A percentile compares a stretch with the other conserved stretches of the same genome.
phyloP scores from a whole-genome alignment of 2,113 vertebrate genomes.

The Platycercus adscitus region DNA sequence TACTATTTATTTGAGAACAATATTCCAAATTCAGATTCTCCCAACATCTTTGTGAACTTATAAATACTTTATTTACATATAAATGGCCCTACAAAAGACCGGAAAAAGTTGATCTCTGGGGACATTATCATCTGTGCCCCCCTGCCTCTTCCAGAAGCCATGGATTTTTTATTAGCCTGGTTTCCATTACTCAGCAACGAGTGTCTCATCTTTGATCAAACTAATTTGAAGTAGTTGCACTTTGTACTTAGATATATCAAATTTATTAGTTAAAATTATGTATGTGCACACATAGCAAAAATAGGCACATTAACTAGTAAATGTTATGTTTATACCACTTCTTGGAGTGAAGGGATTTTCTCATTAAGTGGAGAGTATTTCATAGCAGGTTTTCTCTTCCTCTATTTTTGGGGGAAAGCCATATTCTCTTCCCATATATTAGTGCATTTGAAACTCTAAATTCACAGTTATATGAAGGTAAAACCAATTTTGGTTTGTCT shows the following conservation, averaged over 20 bases:
- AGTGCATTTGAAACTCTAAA: background rate
- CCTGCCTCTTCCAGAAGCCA: constrained; percentile 25
- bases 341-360: constrained; percentile 39
- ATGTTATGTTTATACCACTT: constrained; percentile 33
- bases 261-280: constrained; percentile 71
- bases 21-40: constrained; percentile 40
- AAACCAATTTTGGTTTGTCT: background rate
- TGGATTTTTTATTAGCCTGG: constrained; percentile 71
- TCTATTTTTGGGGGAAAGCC: background rate
- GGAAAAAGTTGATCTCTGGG: constrained; percentile 20
- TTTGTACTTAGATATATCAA: constrained; percentile 60
- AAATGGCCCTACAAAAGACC: constrained; percentile 57
- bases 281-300: constrained; percentile 41
- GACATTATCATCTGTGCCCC: background rate
- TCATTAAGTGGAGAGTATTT: constrained; percentile 43
- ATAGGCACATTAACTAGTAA: constrained; percentile 64
- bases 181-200: constrained; percentile 71
- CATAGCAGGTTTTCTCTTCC: background rate
- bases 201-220: constrained; percentile 70
- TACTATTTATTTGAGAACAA: constrained; percentile 14
- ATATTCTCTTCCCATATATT: background rate
- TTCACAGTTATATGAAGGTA: background rate
- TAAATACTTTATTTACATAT: constrained; percentile 62
- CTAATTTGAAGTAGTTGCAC: constrained; percentile 72
- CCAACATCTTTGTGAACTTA: constrained; percentile 41